A percentile compares a stretch with the other conserved stretches of the same genome.
Conservation (phyloP, 2,113 vertebrate genomes). For the Lota lota region DNA sequence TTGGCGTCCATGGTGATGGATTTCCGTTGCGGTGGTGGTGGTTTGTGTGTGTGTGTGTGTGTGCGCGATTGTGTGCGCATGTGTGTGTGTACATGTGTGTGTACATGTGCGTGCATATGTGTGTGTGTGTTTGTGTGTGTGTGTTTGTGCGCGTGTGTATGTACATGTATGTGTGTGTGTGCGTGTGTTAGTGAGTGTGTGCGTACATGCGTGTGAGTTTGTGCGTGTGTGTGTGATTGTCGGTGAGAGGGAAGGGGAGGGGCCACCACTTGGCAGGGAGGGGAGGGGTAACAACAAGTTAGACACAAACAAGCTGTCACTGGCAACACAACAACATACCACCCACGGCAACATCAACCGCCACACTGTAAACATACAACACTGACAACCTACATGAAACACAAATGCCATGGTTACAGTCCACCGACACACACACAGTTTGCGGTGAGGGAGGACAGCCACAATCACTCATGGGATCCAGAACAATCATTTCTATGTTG, state of each 20-base stretch:
- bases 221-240: conserved; percentile 22
- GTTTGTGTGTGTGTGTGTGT: conserved; percentile 7
- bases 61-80: conserved; percentile 5
- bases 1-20: neutral
- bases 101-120: neutral
- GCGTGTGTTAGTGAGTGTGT: conserved; percentile 8
- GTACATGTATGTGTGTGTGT: conserved; percentile 14
- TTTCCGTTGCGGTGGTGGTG: no score
- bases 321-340: conserved; percentile 41
- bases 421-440: no score
- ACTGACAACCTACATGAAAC: no score
- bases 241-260: conserved; percentile 34
- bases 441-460: no score
- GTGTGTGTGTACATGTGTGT: conserved; percentile 19
- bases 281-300: conserved; percentile 55
- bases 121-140: conserved; percentile 13
- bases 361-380: no score
- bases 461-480: no score
- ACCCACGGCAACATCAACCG: conserved; percentile 40
- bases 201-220: conserved; percentile 9
- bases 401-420: no score
- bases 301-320: conserved; percentile 59
- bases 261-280: conserved; percentile 54
- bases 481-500: no score
- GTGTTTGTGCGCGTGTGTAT: neutral